phyloP scores from a whole-genome alignment of 37 sponge, comb jelly and placozoan genomes.

The Aplysina aerophoba region DNA sequence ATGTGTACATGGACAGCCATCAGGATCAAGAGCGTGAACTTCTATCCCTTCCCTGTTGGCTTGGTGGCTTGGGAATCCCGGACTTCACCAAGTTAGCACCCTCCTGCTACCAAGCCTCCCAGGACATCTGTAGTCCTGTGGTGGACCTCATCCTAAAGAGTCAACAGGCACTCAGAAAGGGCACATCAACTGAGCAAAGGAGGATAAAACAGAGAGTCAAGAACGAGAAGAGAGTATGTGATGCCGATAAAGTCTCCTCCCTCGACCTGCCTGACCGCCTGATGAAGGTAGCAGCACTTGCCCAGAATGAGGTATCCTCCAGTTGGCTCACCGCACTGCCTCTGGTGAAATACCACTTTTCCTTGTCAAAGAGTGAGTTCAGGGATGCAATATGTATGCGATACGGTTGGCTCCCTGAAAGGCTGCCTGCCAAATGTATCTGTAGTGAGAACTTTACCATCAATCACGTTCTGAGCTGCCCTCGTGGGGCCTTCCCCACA shows the following conservation, averaged over 20 bases:
- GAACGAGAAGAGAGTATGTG: not conserved
- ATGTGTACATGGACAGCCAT: too few relatives aligned
- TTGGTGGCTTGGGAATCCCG: too few relatives aligned
- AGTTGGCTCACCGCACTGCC: too few relatives aligned
- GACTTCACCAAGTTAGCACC: not conserved
- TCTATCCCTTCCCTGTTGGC: too few relatives aligned
- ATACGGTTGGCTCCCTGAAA: conserved; percentile 22
- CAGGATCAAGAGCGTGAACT: too few relatives aligned
- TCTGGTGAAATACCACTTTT: too few relatives aligned
- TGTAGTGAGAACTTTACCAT: conserved; percentile 12
- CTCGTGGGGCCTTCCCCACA: conserved; percentile 7
- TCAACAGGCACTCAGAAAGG: not conserved
- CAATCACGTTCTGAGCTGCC: conserved; percentile 21
- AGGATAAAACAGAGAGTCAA: not conserved
- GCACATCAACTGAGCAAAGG: not conserved
- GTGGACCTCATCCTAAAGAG: not conserved
- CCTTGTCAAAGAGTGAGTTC: too few relatives aligned
- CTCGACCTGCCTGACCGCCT: too few relatives aligned
- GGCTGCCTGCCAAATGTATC: conserved; percentile 16
- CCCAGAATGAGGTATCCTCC: too few relatives aligned
- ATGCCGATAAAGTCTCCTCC: not conserved
- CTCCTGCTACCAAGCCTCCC: not conserved
- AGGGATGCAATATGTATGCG: too few relatives aligned
- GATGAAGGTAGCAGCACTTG: too few relatives aligned
- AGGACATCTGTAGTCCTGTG: not conserved